Evolutionary conservation across 2,113 vertebrate genomes (phyloP).

Genomic region (Pluvialis apricaria): DNA sequence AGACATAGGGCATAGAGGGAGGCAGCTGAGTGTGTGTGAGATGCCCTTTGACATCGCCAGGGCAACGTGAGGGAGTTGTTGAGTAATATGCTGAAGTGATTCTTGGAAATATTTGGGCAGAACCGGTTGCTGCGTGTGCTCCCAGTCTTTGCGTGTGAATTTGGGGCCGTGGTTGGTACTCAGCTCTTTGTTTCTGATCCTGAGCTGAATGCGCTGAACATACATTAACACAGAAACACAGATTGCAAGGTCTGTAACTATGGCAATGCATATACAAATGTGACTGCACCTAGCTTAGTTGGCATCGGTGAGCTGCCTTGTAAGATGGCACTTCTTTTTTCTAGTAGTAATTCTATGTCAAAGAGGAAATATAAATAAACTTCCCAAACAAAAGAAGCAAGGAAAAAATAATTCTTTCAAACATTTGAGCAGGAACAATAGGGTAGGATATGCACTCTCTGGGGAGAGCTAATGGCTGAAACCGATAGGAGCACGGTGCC

Average conservation of each 20-base stretch:
- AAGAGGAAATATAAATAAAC: slow-evolving; percentile 62
- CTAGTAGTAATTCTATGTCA: slow-evolving; percentile 38
- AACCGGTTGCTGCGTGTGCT: background rate
- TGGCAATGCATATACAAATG: background rate
- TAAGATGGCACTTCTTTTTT: background rate
- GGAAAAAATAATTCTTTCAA: slow-evolving; percentile 70
- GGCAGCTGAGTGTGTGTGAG: accelerated
- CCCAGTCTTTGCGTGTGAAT: background rate
- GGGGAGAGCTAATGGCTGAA: slow-evolving; percentile 49
- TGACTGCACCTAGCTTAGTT: background rate
- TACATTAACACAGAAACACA: background rate
- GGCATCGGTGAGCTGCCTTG: background rate
- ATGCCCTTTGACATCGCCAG: background rate
- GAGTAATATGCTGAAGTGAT: background rate
- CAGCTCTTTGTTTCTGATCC: background rate
- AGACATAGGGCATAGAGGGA: background rate
- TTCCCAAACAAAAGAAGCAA: slow-evolving; percentile 55
- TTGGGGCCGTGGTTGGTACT: accelerated
- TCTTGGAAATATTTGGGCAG: background rate
- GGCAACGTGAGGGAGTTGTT: background rate
- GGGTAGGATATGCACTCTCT: slow-evolving; percentile 49
- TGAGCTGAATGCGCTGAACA: background rate
- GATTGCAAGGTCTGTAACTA: background rate
- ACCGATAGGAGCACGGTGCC: background rate
- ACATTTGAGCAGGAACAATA: slow-evolving; percentile 66